These are phyloP conservation scores for Pseudotriccus pelzelni DNA, from an alignment of 2,797 vertebrate genomes.

Conservation along the genomic window DNA sequence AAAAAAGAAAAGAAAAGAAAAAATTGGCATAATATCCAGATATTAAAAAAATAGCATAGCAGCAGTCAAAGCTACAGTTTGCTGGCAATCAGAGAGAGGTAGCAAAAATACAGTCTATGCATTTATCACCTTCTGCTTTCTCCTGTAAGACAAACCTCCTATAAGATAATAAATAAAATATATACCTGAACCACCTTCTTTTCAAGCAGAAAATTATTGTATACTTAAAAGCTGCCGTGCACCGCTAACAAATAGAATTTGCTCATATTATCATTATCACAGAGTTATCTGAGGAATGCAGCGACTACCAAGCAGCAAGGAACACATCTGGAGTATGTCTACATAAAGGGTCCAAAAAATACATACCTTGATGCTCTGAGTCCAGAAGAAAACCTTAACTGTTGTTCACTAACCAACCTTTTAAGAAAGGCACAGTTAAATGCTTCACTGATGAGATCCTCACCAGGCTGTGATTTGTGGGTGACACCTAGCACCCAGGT, in stretches of 20 bases:
- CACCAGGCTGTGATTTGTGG: background rate
- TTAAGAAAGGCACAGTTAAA: background rate
- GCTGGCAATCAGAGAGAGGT: background rate
- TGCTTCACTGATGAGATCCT: background rate
- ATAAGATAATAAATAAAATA: background rate
- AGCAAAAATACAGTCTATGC: background rate
- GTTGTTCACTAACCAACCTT: background rate
- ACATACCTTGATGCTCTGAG: background rate
- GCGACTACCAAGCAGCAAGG: background rate
- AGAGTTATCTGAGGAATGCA: background rate
- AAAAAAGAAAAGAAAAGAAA: background rate
- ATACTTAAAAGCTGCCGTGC: background rate
- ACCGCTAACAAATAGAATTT: background rate
- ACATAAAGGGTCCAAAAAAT: background rate
- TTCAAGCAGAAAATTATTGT: background rate
- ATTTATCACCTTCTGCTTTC: background rate
- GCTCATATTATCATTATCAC: background rate
- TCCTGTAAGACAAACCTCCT: background rate
- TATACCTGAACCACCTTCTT: background rate
- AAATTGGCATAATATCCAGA: background rate
- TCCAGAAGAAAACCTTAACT: background rate
- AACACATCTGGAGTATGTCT: background rate
- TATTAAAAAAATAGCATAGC: background rate
- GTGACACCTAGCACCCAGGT: background rate
- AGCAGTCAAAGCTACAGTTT: constrained; percentile 5